Evolutionary conservation across 2,797 vertebrate genomes (phyloP), one percentile per base, ranked within the genome.

Genomic region (Sarcophilus harrisii): DNA sequence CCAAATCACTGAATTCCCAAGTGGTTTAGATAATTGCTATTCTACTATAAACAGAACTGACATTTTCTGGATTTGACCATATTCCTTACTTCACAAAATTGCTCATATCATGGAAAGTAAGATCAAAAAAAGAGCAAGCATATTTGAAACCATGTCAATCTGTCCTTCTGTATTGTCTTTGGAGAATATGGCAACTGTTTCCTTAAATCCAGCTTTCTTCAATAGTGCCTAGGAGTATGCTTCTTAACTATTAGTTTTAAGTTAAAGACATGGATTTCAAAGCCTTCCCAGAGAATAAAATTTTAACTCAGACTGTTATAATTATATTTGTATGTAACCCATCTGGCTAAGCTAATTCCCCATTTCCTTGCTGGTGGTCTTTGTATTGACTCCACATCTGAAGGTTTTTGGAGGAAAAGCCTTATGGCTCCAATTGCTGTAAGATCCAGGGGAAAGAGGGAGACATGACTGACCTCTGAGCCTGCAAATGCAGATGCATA

Each of bases 321-420:
- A 94, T 97, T 94, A 54, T 73, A 94, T 96, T 94, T 97, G 57
- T 73, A 62, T 93, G 73, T 94, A 81, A 58, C 18, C 29, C 62
- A 94, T 93, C 54, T 91, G 59, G 49, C 92, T 96, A 95, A 92
- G 93, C 14, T 45, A 58, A 94, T 95, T 95, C 89, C 90, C 58
- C 95, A 58, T 94, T 90, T 95, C 87, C 93, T 93, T 66, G 52
- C n/a, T 30, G 27, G 57, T 59, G 2, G 90, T 59, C 59, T 95
- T n/a, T 89, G 18, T 57, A 94, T 28, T 92, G 92, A 90, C 16
- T 6, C 52, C 90, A 90, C 55, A 28, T 54, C 29, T 90, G 90
- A 54, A 18, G 28, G 28, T 57, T 57, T 81, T 45, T 18, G 10
- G n/a, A 81, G 38, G 38, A 45, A 81, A 21, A 21, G 73, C 16